Conservation (phyloP, 2,113 vertebrate species). For the Semicossyphus pulcher region DNA sequence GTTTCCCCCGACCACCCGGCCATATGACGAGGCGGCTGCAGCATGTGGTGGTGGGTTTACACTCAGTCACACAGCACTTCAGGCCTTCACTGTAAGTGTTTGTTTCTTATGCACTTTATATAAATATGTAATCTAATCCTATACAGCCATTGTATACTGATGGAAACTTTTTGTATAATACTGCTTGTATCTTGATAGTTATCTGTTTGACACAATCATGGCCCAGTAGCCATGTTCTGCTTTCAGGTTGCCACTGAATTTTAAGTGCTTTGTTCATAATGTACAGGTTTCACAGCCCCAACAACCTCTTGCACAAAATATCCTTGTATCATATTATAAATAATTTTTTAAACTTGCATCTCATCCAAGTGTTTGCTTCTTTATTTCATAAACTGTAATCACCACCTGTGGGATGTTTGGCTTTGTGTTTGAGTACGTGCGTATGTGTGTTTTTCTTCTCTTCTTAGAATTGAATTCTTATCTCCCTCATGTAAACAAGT, state of each 20-base stretch:
- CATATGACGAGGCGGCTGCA: conserved; percentile 70
- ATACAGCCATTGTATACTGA: conserved; percentile 79
- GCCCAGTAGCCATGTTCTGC: conserved; percentile 84
- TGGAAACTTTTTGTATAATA: conserved; percentile 77
- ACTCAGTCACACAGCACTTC: conserved; percentile 78
- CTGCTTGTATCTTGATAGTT: conserved; percentile 65
- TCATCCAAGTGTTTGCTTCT: conserved; percentile 48
- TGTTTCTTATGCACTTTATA: conserved; percentile 85
- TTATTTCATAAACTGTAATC: conserved; percentile 37
- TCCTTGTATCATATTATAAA: conserved; percentile 99
- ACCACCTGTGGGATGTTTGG: neutral
- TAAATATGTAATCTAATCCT: conserved; percentile 82
- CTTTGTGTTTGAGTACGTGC: conserved; percentile 25
- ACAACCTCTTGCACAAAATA: conserved; percentile 97
- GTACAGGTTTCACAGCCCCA: conserved; percentile 86
- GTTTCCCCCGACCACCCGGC: conserved; percentile 73
- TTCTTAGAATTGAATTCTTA: conserved; percentile 10
- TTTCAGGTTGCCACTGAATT: conserved; percentile 83
- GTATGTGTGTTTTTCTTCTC: neutral
- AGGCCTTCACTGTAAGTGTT: conserved; percentile 79
- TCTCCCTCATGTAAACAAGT: neutral
- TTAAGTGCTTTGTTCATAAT: conserved; percentile 90
- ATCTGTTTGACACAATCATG: conserved; percentile 83
- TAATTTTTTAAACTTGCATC: conserved; percentile 88
- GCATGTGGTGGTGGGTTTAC: conserved; percentile 65